Evolutionary conservation across 2,888 invertebrate genomes (phyloP).

Genomic region (Erpobdella octoculata): DNA sequence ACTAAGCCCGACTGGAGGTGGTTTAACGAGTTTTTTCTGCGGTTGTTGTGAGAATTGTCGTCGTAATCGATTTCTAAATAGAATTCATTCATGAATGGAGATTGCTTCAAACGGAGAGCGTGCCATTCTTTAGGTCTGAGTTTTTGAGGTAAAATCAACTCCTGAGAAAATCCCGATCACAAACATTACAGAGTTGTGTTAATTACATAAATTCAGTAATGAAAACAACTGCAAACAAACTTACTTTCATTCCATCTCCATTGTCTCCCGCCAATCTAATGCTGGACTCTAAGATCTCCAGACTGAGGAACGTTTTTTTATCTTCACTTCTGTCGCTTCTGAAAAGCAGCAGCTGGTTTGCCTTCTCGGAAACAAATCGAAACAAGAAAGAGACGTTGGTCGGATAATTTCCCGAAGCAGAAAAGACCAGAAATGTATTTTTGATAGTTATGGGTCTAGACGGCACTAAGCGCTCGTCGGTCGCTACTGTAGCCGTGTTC

Average conservation of each 20-base stretch:
- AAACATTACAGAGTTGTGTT: no score
- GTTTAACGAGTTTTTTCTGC: neutral
- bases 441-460: conserved; percentile 24
- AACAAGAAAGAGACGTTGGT: conserved; percentile 17
- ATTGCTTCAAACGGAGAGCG: neutral
- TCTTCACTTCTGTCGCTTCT: neutral
- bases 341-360: neutral
- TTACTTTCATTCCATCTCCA: neutral
- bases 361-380: neutral
- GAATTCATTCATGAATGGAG: neutral
- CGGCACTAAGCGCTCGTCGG: conserved; percentile 16
- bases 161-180: no score
- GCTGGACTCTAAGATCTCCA: neutral
- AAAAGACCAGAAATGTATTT: neutral
- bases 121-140: neutral
- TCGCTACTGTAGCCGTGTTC: neutral
- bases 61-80: neutral
- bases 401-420: neutral
- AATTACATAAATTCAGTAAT: no score
- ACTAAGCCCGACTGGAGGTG: no score
- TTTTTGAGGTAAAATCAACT: neutral
- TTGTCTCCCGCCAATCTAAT: neutral
- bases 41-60: conserved; percentile 8
- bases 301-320: neutral
- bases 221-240: no score